Evolutionary conservation across 2,888 invertebrate species (phyloP), one percentile per base, ranked within the genome.

Genomic region (Heteropelma amictum): DNA sequence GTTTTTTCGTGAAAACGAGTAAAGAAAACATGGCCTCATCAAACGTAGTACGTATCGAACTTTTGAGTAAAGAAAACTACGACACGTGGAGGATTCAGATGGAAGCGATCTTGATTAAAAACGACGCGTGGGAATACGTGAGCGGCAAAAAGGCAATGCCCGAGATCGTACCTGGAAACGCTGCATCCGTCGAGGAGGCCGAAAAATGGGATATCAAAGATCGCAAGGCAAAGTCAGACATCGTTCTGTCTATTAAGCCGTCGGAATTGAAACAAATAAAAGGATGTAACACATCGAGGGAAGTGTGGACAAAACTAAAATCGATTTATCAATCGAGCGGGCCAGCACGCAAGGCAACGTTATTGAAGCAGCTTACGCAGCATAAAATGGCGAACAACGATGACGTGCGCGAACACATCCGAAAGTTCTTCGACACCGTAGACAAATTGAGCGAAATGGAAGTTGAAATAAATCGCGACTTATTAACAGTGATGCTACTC

Each of bases 271-370:
- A 64, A 21, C 69, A 70, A 83, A 12, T 42, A 4, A 40, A 40
- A 40, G 28, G 26, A 4, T 58, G 40, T 1, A 2, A 10, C 2
- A 58, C 84, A 0, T 79, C 87, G 0, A 79, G 79, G 5, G 82
- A 84, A 23, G 76, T 88, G 8, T 89, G 88, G 89, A 8, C 79
- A 2, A 88, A 84, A 71, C 76, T 89, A 14, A 72, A 87, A 42
- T 26, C 61, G 4, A 84, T 84, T 23, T 86, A 85, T 51, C 81
- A 86, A 78, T 88, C 87, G 12, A 82, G 80, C 60, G 88, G 87
- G 2, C 87, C 88, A 0, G 87, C 88, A 2, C 72, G 84, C 38
- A 89, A 89, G 68, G 88, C 88, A 1, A 86, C 85, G 1, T 73
- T 89, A 5, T 65, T 89, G n/a, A 89, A 89, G 54, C 79, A 84